phyloP scores from a whole-genome alignment of 2,113 vertebrate genomes.

The Echinops telfairi region DNA sequence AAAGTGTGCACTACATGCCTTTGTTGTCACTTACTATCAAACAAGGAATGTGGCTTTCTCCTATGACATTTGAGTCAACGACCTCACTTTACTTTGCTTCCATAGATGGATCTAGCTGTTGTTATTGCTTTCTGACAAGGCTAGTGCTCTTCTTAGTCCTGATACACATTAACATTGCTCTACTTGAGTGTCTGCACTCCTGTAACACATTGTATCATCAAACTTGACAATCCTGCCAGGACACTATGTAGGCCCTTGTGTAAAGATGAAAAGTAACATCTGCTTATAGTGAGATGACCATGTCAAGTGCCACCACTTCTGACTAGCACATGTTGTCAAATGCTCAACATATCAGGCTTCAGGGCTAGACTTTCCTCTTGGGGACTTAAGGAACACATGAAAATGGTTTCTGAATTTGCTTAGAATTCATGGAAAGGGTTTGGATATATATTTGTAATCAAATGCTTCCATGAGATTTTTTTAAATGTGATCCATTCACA shows the following conservation, averaged over 20 bases:
- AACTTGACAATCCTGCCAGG: background rate
- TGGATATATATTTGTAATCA: background rate
- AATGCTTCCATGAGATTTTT: background rate
- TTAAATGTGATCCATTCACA: background rate
- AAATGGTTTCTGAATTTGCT: background rate
- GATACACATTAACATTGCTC: background rate
- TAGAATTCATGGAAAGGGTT: background rate
- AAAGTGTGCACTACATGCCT: background rate
- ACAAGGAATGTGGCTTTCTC: background rate
- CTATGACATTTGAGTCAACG: background rate
- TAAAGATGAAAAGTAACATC: background rate
- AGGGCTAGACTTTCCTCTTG: rapidly evolving
- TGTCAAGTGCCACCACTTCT: background rate
- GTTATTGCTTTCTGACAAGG: background rate
- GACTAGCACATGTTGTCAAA: background rate
- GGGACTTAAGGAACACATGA: rapidly evolving
- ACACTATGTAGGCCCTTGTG: background rate
- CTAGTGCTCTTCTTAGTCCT: background rate
- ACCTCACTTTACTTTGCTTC: background rate
- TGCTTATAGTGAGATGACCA: background rate
- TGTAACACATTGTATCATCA: background rate
- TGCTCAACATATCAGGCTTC: background rate
- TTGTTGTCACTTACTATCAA: background rate
- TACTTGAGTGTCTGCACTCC: background rate
- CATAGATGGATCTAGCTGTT: background rate